Conservation (phyloP, 2,113 vertebrate genomes). For the Myocastor coypus region DNA sequence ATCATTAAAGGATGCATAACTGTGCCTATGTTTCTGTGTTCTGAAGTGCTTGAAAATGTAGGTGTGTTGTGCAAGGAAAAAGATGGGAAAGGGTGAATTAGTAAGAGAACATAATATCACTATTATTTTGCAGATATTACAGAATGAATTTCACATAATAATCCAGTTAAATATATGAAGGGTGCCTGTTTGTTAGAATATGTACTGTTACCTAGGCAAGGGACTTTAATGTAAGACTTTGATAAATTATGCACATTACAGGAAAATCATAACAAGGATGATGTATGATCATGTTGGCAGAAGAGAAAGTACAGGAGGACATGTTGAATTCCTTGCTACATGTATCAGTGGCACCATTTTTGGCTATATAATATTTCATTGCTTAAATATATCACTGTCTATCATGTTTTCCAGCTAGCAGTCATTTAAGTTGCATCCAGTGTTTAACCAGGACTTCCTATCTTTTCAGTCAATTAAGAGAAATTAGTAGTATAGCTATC, state of each 20-base stretch:
- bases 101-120: not conserved
- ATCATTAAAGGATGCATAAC: not conserved
- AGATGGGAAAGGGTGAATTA: not conserved
- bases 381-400: not conserved
- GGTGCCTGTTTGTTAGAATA: not conserved
- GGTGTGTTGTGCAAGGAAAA: not conserved
- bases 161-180: conserved; percentile 23
- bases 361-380: not conserved
- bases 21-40: conserved; percentile 35
- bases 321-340: not conserved
- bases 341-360: not conserved
- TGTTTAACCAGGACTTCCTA: not conserved
- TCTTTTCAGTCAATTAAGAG: no score
- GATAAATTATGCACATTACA: conserved; percentile 2
- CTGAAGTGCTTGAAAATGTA: conserved; percentile 49
- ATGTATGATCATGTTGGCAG: not conserved
- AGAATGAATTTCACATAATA: not conserved
- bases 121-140: conserved; percentile 36
- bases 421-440: not conserved
- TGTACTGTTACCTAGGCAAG: not conserved
- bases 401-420: not conserved
- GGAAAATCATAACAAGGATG: not conserved
- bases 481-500: not conserved
- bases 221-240: not conserved
- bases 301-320: not conserved